Evolutionary conservation across 2,888 invertebrate species (phyloP), one percentile per base, ranked within the genome.

Genomic region (Nysson spinosus): DNA sequence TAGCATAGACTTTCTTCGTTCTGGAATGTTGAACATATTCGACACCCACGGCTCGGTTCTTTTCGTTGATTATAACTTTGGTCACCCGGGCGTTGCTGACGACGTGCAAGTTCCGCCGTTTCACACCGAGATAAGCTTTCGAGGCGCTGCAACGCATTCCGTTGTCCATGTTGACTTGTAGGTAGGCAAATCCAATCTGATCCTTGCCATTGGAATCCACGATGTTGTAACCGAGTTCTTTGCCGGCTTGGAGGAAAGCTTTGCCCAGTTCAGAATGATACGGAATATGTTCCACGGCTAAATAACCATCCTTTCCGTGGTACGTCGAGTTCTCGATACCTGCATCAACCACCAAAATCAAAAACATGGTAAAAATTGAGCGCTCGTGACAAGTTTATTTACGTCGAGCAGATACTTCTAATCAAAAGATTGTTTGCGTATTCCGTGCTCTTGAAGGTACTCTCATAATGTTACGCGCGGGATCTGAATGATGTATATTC

Each of bases 121-220:
- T 68, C 0, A 94, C 78, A 12, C 83, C 81, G 4, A 91, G 80
- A 75, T 89, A 93, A 39, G 90, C 89, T 71, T 88, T 89, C 0
- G 89, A 89, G 1, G 90, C 88, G 66, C 90, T 90, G 55, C 88
- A 85, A 60, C 90, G 84, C 4, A 87, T 83, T 0, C 91, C 91
- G 26, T 88, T 86, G 52, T 88, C 87, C 81, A 90, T 85, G 34
- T 88, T 89, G 2, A 88, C 87, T 77, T 91, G 91, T 1, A 90
- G 82, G 54, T 88, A 88, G 0, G 90, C 89, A 24, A 89, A 90
- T 0, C 90, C 90, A 1, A 88, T 83, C 81, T 90, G 90, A 19
- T 86, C 84, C 64, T 87, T 83, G 6, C 88, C 89, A 69, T 90
- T 88, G 66, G 87, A 83, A 57, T 88, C 88, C 6, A 85, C 65